These are phyloP conservation scores for Pristionchus arcanus DNA, from an alignment of 2,888 invertebrate genomes.

Conservation along the genomic window DNA sequence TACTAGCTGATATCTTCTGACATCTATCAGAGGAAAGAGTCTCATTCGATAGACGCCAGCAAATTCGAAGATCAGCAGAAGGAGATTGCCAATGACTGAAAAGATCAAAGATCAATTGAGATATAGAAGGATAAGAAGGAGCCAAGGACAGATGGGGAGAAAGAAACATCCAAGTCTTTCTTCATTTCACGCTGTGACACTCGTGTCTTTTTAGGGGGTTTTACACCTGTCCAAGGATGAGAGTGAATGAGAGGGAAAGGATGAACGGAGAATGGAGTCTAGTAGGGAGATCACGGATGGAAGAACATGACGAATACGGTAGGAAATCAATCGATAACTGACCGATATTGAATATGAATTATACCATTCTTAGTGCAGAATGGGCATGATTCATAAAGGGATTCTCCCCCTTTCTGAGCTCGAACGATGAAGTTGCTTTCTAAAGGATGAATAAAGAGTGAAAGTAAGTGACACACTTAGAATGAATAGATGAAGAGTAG, in stretches of 20 bases:
- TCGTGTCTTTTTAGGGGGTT: conserved; percentile 12
- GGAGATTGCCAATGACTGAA: conserved; percentile 71
- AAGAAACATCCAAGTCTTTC: neutral
- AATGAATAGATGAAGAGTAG: neutral
- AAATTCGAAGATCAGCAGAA: conserved; percentile 63
- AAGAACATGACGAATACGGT: neutral
- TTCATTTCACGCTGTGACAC: neutral
- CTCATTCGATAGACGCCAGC: conserved; percentile 64
- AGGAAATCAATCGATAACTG: conserved; percentile 4
- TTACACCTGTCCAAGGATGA: conserved; percentile 35
- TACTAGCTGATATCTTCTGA: conserved; percentile 60
- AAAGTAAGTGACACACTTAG: conserved; percentile 30
- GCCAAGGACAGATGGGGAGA: neutral
- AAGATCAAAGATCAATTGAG: conserved; percentile 39
- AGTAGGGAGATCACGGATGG: conserved; percentile 9
- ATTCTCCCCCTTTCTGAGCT: conserved; percentile 32
- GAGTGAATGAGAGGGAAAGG: conserved; percentile 38
- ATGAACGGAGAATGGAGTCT: conserved; percentile 36
- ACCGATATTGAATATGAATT: conserved; percentile 52
- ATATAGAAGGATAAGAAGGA: neutral
- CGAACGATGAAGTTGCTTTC: conserved; percentile 54
- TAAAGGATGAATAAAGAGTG: conserved; percentile 20
- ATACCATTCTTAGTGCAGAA: conserved; percentile 54
- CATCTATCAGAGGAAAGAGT: conserved; percentile 61
- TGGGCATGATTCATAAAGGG: conserved; percentile 52